Evolutionary conservation across 2,888 invertebrate genomes (phyloP), one percentile per base, ranked within the genome.

Genomic region (Cosmia pyralina): DNA sequence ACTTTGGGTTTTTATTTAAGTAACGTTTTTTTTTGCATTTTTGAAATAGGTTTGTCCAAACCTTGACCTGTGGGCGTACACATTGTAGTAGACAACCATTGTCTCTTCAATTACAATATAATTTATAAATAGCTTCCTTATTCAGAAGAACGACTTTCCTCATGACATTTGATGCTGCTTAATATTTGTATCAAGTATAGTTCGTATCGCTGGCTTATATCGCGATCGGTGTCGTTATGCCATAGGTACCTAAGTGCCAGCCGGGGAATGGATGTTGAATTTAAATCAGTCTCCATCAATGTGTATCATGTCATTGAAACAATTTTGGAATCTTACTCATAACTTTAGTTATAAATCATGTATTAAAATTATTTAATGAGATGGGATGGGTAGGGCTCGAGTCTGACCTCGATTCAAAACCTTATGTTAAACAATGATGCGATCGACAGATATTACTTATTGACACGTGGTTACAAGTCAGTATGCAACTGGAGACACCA

Each of bases 51-150:
- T 69, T 52, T 46, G 6, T 53, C 17, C n/a, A 44, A 67, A 69
- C 87, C 88, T 83, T 87, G 88, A 84, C 82, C 79, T 72, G 53
- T 69, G 73, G 60, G 60, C 60, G 46, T 52, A 64, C 52, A 52
- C 64, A 52, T 64, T 64, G 64, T 76, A 78, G 64, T 76, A 78
- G 74, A 63, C 48, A 75, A 78, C 84, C 84, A 79, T 79, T 85
- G 73, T 67, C 65, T 86, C 82, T 83, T 85, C 85, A 79, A 84
- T 83, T 89, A 89, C 88, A 88, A 82, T 76, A 80, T 85, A 81
- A 89, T 89, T 89, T 89, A 89, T 85, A 88, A 89, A 90, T 88
- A 88, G 82, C 87, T 89, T 90, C 90, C 89, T 90, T 84, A 87
- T 85, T 83, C 77, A 73, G 77, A 73, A 81, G 69, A 78, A 78